Percentiles rank a stretch among this genome's conserved stretches.
phyloP scores from a whole-genome alignment of 2,797 vertebrate genomes.

The Coilia nasus region DNA sequence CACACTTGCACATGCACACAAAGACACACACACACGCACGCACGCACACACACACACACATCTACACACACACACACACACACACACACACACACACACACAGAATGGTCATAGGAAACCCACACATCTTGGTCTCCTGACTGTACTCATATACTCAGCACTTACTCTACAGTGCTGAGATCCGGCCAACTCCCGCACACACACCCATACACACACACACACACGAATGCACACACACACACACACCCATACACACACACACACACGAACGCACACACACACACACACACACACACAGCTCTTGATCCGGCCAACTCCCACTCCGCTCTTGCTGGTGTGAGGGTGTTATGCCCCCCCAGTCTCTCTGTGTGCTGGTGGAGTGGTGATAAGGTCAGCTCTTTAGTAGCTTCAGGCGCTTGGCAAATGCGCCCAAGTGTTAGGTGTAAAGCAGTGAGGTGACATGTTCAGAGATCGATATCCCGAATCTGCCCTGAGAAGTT shows the following conservation, averaged over 20 bases:
- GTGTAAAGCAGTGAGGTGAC: not conserved
- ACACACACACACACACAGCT: too few relatives aligned
- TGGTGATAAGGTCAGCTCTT: conserved; percentile 38
- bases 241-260: too few relatives aligned
- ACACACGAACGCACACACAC: too few relatives aligned
- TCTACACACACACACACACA: not conserved
- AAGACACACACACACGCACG: too few relatives aligned
- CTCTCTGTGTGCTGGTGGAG: conserved; percentile 17
- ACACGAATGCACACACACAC: too few relatives aligned
- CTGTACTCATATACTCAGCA: conserved; percentile 19
- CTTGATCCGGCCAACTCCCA: conserved; percentile 32
- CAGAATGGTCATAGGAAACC: not conserved
- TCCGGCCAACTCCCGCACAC: conserved; percentile 33
- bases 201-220: too few relatives aligned
- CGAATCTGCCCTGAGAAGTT: not conserved
- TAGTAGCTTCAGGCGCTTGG: conserved; percentile 51
- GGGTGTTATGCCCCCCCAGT: conserved; percentile 37
- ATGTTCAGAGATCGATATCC: conserved; percentile 23
- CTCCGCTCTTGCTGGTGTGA: conserved; percentile 38
- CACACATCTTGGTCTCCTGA: not conserved
- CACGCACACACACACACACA: too few relatives aligned
- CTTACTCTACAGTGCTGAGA: conserved; percentile 28
- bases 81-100: not conserved
- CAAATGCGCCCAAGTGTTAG: conserved; percentile 34
- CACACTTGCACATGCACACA: too few relatives aligned